Base-by-base conservation (phyloP, 30 jellyfish, hydroid and myxozoan species). In the Aurelia coerulea region DNA sequence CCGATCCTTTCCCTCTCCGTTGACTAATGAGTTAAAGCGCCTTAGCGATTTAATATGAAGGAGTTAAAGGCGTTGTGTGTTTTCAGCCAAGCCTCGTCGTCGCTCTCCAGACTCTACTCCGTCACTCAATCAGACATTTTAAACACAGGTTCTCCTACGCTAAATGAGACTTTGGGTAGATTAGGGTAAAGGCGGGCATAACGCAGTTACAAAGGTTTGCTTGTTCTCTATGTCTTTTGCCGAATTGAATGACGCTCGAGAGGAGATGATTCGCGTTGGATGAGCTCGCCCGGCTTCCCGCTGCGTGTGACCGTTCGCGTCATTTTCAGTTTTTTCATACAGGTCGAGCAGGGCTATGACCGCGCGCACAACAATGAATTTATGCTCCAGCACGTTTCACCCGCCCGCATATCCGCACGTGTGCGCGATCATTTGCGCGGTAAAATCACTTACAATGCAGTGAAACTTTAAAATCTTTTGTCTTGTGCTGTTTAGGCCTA, bases 261-360 rank as follows among this genome's bases (percentile, higher is more conserved):
- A 68, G 82, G 76, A 49, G 85, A 68, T 67, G 86, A 83, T 41
- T 71, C 73, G 73, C 74, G 79, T 23, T 69, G 80, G 86, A 75
- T 83, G 79, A 72, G 74, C 75, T 53, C 67, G 79, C 92, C 23
- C 86, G 46, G 79, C 46, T 18, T 52, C 92, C 81, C 56, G 92
- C 92, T 83, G 92, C 34, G 92, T 14, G 60, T 54, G 86, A 83
- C 86, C 86, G 79, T 54, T 83, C 92, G 62, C 92, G 92, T 70
- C 86, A 72, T 72, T 81, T 81, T 69, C 83, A 81, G 84, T 76
- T 70, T 33, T 69, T 67, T 54, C 72, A 64, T 59, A 82, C 91
- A 60, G 91, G 91, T 81, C 91, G 91, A 53, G 91, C 64, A 59
- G 87, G 69, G 78, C 56, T 59, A 39, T 77, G 87, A 41, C 52